phyloP scores from a whole-genome alignment of 1,140 invertebrate genomes.

The Brachionus plicatilis region DNA sequence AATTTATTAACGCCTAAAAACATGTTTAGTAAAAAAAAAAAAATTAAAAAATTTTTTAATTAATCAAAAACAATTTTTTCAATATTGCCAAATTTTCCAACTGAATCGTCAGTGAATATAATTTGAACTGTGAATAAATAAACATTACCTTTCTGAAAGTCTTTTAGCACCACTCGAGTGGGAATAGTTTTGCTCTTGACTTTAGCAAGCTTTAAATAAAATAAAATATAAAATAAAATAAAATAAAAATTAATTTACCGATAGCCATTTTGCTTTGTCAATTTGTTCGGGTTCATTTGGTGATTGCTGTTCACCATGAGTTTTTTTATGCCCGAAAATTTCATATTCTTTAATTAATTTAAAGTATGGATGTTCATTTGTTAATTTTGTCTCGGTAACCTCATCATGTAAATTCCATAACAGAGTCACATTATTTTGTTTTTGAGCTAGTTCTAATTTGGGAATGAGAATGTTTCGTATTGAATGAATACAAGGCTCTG shows the following conservation, averaged over 20 bases:
- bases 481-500: background rate
- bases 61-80: background rate
- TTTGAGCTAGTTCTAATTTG: background rate
- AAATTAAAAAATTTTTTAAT: background rate
- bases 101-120: background rate
- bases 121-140: background rate
- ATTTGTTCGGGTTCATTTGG: background rate
- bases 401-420: background rate
- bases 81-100: background rate
- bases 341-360: background rate
- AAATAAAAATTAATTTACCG: background rate
- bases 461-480: background rate
- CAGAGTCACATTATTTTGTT: background rate
- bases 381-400: background rate
- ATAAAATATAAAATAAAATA: background rate
- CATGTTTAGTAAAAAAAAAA: background rate
- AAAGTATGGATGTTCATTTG: background rate
- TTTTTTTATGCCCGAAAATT: background rate
- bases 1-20: background rate
- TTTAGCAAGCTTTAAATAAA: background rate
- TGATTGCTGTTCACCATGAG: background rate
- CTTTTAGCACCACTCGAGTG: background rate
- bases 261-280: background rate
- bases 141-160: background rate
- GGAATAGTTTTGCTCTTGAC: background rate